phyloP scores from a whole-genome alignment of 1,140 invertebrate genomes.

The Drosophila orena region DNA sequence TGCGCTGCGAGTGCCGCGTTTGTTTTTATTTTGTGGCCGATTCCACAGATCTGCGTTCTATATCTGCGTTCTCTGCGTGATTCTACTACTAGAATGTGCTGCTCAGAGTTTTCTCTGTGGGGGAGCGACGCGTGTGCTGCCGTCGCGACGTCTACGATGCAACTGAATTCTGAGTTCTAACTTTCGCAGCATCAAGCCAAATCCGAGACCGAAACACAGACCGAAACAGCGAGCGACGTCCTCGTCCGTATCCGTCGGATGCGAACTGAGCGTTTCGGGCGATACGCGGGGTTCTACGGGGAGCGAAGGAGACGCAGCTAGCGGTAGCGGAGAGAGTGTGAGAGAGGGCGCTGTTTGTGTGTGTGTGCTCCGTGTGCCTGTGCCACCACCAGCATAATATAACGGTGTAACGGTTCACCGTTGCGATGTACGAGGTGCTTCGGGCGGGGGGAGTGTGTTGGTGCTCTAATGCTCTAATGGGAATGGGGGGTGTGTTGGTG shows the following conservation, averaged over 20 bases:
- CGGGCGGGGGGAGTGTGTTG: conserved; percentile 44
- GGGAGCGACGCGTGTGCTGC: conserved; percentile 81
- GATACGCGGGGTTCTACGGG: conserved; percentile 9
- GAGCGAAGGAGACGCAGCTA: conserved; percentile 20
- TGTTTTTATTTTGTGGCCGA: conserved; percentile 3
- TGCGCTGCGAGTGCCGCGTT: conserved; percentile 40
- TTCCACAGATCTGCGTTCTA: conserved; percentile 24
- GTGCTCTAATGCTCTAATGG: conserved; percentile 33
- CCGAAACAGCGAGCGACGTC: conserved; percentile 1
- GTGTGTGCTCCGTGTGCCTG: conserved; percentile 22
- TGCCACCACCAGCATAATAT: conserved; percentile 75
- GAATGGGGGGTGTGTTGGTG: conserved; percentile 47
- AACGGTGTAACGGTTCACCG: conserved; percentile 73
- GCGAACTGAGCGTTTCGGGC: conserved; percentile 3
- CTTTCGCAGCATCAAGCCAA: conserved; percentile 41
- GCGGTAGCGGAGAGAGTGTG: conserved; percentile 22
- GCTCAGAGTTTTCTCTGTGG: conserved; percentile 52
- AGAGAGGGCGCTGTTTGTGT: conserved; percentile 32
- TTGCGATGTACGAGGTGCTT: conserved; percentile 31
- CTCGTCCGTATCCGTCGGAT: conserved; percentile 38
- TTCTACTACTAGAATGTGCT: conserved; percentile 22
- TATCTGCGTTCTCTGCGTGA: conserved; percentile 59
- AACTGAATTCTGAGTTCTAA: conserved; percentile 59
- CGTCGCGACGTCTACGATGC: conserved; percentile 83
- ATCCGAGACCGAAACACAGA: neutral